Evolutionary conservation across 1,140 invertebrate species (phyloP).

Genomic region (Drosophila suzukii): DNA sequence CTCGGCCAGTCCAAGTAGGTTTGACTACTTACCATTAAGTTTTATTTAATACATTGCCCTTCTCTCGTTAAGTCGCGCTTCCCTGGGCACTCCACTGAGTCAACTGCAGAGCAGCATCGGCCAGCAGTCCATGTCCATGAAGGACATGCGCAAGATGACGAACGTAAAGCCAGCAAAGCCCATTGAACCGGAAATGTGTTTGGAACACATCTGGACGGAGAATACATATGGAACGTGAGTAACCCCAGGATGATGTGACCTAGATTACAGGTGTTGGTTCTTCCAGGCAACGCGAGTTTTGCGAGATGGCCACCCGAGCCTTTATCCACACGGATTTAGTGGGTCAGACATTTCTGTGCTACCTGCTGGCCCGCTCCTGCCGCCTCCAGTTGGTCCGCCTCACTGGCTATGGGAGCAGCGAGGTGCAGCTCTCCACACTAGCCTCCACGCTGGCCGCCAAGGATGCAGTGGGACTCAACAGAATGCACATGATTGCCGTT

Average conservation of each 20-base stretch:
- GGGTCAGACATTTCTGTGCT: constrained; percentile 93
- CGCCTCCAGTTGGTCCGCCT: constrained; percentile 90
- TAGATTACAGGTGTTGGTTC: too few relatives aligned
- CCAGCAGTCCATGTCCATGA: constrained; percentile 71
- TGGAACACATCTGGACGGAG: constrained; percentile 96
- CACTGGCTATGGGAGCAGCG: constrained; percentile 88
- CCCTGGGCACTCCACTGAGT: constrained; percentile 64
- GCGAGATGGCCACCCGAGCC: constrained; percentile 88
- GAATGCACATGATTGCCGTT: constrained; percentile 92
- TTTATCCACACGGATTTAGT: constrained; percentile 93
- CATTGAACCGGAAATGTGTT: constrained; percentile 92
- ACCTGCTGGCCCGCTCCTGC: constrained; percentile 88
- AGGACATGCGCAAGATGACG: constrained; percentile 76
- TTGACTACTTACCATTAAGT: not conserved
- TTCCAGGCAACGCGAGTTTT: constrained; percentile 77
- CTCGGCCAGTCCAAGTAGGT: constrained; percentile 73
- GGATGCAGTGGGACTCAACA: constrained; percentile 92
- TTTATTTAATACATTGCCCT: not conserved
- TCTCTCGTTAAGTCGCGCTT: constrained; percentile 50
- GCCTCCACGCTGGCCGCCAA: constrained; percentile 90
- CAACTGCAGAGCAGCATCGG: constrained; percentile 73
- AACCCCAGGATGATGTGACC: too few relatives aligned
- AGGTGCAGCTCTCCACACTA: constrained; percentile 90
- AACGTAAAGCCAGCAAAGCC: constrained; percentile 87
- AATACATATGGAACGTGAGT: constrained; percentile 85